phyloP scores from a whole-genome alignment of 2,797 vertebrate species.

The Cyclopterus lumpus region DNA sequence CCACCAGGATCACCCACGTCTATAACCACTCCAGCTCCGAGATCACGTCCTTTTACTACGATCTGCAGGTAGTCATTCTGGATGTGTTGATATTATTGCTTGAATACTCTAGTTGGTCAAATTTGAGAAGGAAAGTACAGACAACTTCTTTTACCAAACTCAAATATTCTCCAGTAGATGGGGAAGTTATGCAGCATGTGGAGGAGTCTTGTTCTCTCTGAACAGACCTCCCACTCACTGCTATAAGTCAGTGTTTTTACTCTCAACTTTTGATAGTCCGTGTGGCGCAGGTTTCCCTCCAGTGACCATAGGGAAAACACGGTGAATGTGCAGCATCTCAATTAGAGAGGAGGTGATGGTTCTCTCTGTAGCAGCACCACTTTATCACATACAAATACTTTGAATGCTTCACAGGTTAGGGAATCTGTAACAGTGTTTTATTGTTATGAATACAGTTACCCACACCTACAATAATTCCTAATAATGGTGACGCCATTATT shows the following conservation, averaged over 20 bases:
- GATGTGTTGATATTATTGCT: neutral
- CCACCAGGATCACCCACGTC: conserved; percentile 96
- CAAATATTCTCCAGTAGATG: neutral
- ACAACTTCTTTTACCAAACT: neutral
- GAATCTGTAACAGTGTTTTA: neutral
- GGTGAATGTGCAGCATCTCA: conserved; percentile 24
- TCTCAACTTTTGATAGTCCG: conserved; percentile 3
- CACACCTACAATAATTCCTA: neutral
- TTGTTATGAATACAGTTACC: neutral
- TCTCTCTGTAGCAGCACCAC: conserved; percentile 1
- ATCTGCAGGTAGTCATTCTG: conserved; percentile 81
- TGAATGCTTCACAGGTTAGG: conserved; percentile 2
- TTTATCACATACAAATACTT: conserved; percentile 12
- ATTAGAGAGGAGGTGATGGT: neutral
- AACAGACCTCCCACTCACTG: neutral
- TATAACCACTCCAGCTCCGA: conserved; percentile 99
- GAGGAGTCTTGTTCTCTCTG: neutral
- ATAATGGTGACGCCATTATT: neutral
- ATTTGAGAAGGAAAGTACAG: neutral
- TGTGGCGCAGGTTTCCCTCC: conserved; percentile 21
- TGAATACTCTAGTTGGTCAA: neutral
- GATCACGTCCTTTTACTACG: conserved; percentile 98
- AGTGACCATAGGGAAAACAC: conserved; percentile 12
- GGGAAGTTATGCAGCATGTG: neutral
- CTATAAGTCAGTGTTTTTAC: conserved; percentile 3